A percentile compares a stretch with the other conserved stretches of the same genome.
Evolutionary conservation across 2,113 vertebrate genomes (phyloP).

Genomic region (Oryzias curvinotus): DNA sequence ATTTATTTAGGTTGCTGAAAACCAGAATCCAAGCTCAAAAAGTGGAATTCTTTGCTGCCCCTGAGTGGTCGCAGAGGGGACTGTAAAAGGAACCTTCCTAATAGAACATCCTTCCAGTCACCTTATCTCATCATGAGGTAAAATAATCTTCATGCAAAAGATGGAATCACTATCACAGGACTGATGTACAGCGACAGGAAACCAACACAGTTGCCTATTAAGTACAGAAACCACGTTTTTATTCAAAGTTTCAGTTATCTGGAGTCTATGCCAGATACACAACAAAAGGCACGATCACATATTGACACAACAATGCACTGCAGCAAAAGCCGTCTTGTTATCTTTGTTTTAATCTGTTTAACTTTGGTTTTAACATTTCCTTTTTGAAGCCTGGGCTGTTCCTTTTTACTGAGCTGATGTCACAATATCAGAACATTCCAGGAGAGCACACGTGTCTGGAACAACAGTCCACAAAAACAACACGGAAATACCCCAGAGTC

Average conservation of each 20-base stretch:
- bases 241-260: background rate
- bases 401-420: background rate
- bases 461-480: slow-evolving; percentile 21
- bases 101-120: background rate
- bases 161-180: background rate
- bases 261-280: background rate
- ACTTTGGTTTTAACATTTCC: background rate
- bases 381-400: background rate
- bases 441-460: slow-evolving; percentile 13
- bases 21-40: background rate
- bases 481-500: slow-evolving; percentile 16
- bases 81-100: background rate
- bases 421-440: slow-evolving; percentile 26
- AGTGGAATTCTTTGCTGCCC: slow-evolving; percentile 14
- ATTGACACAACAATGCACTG: background rate
- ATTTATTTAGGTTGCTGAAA: background rate
- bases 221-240: too few species aligned
- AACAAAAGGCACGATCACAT: background rate
- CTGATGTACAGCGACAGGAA: too few species aligned
- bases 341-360: background rate
- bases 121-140: background rate
- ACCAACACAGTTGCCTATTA: too few species aligned
- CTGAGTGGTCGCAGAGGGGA: slow-evolving; percentile 25
- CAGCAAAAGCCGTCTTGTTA: background rate
- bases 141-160: background rate